Evolutionary conservation across 1,140 invertebrate genomes (phyloP).

Genomic region (Araneus ventricosus): DNA sequence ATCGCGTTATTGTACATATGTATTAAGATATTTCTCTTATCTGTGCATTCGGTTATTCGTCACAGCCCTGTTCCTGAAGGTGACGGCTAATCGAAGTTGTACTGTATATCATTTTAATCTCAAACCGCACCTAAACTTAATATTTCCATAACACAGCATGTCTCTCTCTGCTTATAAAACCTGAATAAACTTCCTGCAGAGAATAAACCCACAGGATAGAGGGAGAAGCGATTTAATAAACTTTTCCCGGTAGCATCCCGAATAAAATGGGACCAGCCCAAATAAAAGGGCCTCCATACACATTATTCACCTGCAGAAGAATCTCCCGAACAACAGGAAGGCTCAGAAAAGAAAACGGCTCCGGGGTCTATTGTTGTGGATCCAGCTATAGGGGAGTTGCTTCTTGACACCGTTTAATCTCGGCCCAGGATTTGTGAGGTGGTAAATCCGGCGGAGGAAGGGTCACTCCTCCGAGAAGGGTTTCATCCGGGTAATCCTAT

Average conservation of each 20-base stretch:
- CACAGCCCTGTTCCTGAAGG: no score
- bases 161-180: no score
- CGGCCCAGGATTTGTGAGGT: neutral
- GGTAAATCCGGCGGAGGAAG: neutral
- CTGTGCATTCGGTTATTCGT: no score
- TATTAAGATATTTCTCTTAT: no score
- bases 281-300: neutral
- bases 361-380: neutral
- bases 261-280: neutral
- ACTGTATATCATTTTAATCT: no score
- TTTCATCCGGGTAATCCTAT: slow-evolving; percentile 30
- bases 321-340: neutral
- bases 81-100: no score
- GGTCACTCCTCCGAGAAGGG: neutral
- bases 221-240: neutral
- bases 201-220: no score
- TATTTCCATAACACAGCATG: no score
- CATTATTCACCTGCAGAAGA: slow-evolving; percentile 4
- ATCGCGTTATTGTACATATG: no score
- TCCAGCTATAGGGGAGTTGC: neutral
- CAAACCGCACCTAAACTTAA: no score
- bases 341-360: neutral
- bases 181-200: no score
- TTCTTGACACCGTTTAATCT: slow-evolving; percentile 23
- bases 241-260: neutral